Base-by-base conservation (phyloP, 2,113 vertebrate genomes). In the Leucopternis melanops region DNA sequence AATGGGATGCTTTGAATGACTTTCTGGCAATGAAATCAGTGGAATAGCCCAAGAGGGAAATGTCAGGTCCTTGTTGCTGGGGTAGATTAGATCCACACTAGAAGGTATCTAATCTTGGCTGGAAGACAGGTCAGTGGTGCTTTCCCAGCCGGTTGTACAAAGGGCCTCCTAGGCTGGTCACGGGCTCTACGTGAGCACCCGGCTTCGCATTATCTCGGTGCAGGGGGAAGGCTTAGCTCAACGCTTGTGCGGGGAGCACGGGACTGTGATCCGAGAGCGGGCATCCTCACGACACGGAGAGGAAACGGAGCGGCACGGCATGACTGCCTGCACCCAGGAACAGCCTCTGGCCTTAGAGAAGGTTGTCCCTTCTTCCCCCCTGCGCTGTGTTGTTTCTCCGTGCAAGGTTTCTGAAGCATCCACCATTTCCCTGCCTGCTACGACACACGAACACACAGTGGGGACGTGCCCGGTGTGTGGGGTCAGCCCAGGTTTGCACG, bases 231-330 rank as follows among this genome's bases (percentile, higher is more conserved):
- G 63, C 17, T 83, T 32, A 36, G 55, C 69, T 77, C 16, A 8
- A 10, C 17, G 0, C 57, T 42, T 10, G 2, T 8, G 47, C 16
- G 4, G 34, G 1, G 5, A 38, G 84, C 65, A 6, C 34, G 25
- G 69, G 47, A 4, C 13, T 34, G 36, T 21, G 63, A 87, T 2
- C 38, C 0, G 0, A n/a, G 66, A 45, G n/a, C 7, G 2, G 8
- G 14, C n/a, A 27, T 40, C 67, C 50, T 36, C 3, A 2, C 2
- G 6, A 34, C 16, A 9, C 1, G 0, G 45, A 16, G 67, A 34
- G 26, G 26, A 31, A 19, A 16, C 0, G 0, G 80, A 67, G 65
- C 2, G 0, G 16, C 0, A 10, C 20, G 31, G 70, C 0, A 0
- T 4, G 38, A 6, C 34, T 3, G 4, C 3, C 0, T 49, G 78